A percentile compares a stretch with the other conserved stretches of the same genome.
phyloP scores from a whole-genome alignment of 30 jellyfish, hydroid and myxozoan genomes.

The Phacellophora camtschatica region DNA sequence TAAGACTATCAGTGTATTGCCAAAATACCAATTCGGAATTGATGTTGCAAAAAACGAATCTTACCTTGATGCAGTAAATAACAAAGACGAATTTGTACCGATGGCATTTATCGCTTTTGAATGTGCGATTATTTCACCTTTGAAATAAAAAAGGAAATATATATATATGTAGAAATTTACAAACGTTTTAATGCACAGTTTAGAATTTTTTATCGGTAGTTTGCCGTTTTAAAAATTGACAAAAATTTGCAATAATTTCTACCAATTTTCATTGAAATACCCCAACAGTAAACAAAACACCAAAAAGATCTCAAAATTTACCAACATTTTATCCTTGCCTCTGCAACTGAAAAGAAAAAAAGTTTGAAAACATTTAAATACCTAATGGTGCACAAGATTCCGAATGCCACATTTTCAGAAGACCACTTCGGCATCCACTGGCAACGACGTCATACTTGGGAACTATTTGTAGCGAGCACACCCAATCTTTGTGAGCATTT shows the following conservation, averaged over 20 bases:
- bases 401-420: constrained; percentile 66
- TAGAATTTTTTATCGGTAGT: no score
- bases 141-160: background rate
- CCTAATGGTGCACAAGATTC: constrained; percentile 75
- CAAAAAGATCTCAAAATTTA: no score
- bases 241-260: no score
- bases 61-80: constrained; percentile 93
- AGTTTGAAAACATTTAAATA: background rate
- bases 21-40: background rate
- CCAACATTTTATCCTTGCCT: no score
- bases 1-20: background rate
- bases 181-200: no score
- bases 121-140: constrained; percentile 88
- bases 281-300: no score
- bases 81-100: constrained; percentile 44
- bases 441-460: constrained; percentile 73
- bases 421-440: constrained; percentile 92
- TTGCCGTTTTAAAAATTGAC: no score
- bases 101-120: constrained; percentile 80
- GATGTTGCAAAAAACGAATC: background rate
- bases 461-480: constrained; percentile 71
- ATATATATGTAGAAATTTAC: no score
- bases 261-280: no score
- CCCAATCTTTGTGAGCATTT: constrained; percentile 94
- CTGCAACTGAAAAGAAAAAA: no score